Conservation (phyloP, 2,888 invertebrate genomes). For the Drosophila vallismaia region DNA sequence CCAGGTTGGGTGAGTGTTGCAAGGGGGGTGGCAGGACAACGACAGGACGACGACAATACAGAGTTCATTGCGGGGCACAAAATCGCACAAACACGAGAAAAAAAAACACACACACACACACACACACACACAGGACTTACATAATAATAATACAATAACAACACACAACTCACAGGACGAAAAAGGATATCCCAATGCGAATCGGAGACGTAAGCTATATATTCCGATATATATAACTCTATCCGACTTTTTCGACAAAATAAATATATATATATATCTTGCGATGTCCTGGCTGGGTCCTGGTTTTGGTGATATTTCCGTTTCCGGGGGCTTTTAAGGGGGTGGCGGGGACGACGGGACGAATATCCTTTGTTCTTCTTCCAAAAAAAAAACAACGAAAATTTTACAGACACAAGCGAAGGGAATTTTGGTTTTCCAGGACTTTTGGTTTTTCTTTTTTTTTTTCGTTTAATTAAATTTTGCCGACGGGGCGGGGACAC, state of each 20-base stretch:
- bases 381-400: neutral
- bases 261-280: neutral
- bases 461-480: neutral
- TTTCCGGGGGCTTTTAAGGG: conserved; percentile 1
- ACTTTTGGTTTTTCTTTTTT: neutral
- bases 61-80: conserved; percentile 28
- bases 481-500: conserved; percentile 1
- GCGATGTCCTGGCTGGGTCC: neutral
- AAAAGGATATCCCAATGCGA: conserved; percentile 3
- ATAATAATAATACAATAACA: conserved; percentile 32
- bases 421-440: neutral
- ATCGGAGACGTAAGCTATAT: conserved; percentile 2
- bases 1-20: neutral
- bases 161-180: conserved; percentile 8
- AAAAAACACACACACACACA: conserved; percentile 24
- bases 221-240: conserved; percentile 1
- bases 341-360: neutral
- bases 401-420: neutral
- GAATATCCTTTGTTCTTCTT: neutral
- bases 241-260: neutral
- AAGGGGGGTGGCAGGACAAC: conserved; percentile 21
- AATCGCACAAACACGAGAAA: conserved; percentile 27
- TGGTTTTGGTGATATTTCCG: neutral
- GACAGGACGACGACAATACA: conserved; percentile 25
- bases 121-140: conserved; percentile 27